Evolutionary conservation across 1,140 invertebrate species (phyloP), one percentile per base, ranked within the genome.

Genomic region (Maconellicoccus hirsutus): DNA sequence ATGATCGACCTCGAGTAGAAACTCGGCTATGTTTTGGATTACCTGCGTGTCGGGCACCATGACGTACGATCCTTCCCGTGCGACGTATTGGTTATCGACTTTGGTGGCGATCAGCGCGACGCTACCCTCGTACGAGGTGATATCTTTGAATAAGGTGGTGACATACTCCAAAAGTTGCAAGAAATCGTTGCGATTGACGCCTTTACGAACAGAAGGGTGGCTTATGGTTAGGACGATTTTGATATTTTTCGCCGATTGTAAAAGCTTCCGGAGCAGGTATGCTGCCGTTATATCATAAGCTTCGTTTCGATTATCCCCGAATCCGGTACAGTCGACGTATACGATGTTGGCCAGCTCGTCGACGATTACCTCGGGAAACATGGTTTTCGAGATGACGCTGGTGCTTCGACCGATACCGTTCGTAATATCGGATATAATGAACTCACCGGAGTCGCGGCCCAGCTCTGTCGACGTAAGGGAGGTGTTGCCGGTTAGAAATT

Each of bases 241-340:
- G 0, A 76, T 59, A 1, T 70, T 59, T 23, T 72, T 26, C 14
- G 39, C 69, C 42, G 71, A 42, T 27, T 74, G 70, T 1, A 74
- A 39, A 1, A 75, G 33, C 25, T 72, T 74, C 39, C 72, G 75
- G 6, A 75, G 71, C 42, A 75, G 75, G 70, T 71, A 75, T 8
- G 73, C 69, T 0, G 61, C 71, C 4, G 73, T 71, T 12, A 76
- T 76, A 19, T 76, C 75, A 26, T 70, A 52, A 29, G 39, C 63
- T 16, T 71, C 25, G n/a, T 39, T 61, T 1, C 75, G 59, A 3
- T 73, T 74, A 70, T 76, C 75, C n/a, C 61, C 70, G 72, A 76
- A 76, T 23, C 75, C 75, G 1, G 75, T 75, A 39, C 70, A 72
- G 69, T 76, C 75, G 29, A 74, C 74, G 33, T 73, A 73, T 14